A percentile compares a stretch with the other conserved stretches of the same genome.
phyloP scores from a whole-genome alignment of 2,113 vertebrate genomes.

The Nycticorax nycticorax region DNA sequence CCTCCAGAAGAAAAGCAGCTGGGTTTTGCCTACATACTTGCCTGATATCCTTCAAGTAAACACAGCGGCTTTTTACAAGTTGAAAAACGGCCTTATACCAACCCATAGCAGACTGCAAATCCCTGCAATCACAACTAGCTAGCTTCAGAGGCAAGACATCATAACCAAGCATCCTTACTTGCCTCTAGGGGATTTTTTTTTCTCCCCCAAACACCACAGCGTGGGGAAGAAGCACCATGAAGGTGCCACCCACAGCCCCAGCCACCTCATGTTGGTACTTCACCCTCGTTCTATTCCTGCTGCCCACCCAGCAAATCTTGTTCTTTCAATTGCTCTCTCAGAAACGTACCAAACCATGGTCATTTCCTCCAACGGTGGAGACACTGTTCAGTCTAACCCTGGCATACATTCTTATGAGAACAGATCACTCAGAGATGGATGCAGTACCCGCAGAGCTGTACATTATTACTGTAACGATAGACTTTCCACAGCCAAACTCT shows the following conservation, averaged over 20 bases:
- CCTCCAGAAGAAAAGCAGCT: background rate
- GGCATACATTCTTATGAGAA: background rate
- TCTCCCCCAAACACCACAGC: background rate
- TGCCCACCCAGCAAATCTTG: background rate
- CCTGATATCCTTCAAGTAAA: background rate
- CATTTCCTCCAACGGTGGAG: background rate
- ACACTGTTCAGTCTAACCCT: background rate
- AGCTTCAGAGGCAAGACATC: background rate
- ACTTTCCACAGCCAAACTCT: background rate
- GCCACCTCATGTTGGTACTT: background rate
- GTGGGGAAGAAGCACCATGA: background rate
- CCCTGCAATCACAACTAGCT: background rate
- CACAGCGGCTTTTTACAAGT: background rate
- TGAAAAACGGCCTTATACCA: background rate
- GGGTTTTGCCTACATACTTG: background rate
- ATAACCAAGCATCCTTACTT: background rate
- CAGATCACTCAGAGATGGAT: background rate
- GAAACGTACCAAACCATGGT: background rate
- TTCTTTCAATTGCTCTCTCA: background rate
- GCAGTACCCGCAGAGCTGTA: background rate
- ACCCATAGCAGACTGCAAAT: background rate
- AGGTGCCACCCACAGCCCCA: background rate
- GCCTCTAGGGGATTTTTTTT: background rate
- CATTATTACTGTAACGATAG: background rate
- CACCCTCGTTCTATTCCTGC: background rate